Evolutionary conservation across 2,888 invertebrate species (phyloP), one percentile per base, ranked within the genome.

Genomic region (Biston stratarius): DNA sequence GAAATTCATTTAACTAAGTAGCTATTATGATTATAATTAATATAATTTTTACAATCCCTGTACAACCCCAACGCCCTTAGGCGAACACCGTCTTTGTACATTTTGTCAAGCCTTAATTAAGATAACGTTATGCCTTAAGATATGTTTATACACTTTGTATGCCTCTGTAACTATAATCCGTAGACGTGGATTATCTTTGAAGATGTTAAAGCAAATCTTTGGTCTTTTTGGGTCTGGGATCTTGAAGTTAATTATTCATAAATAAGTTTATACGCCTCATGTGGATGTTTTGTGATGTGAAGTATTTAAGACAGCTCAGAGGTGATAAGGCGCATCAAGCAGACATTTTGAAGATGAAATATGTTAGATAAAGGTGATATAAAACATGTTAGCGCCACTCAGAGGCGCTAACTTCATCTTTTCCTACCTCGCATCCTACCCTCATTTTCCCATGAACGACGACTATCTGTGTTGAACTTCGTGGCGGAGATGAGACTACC

Each of bases 81-180:
- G 74, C 72, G 42, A 33, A 47, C 62, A 59, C 11, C 56, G 66
- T 63, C 74, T 74, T 75, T 74, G 74, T 73, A 73, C 53, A 70
- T 70, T 77, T 74, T 75, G 75, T 75, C 76, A 77, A 77, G 71
- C 48, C 70, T 70, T 77, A 75, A 75, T 77, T 74, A 75, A 68
- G 57, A 52, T 57, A 62, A 69, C 58, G 70, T 64, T 69, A 71
- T 38, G 58, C 34, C 72, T 44, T 44, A 44, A 44, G 44, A 44
- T 44, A 45, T 14, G 14, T 14, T 45, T 45, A 58, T 52, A 42
- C 42, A 56, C 42, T 42, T 56, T 56, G 51, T 57, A 44, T 61
- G 49, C 71, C 64, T 69, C 10, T 38, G 24, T 34, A 24, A 45
- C 45, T 34, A 51, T 69, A 69, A 70, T 67, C 70, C 58, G 48